A percentile compares a stretch with the other conserved stretches of the same genome.
Evolutionary conservation across 2,113 vertebrate species (phyloP).

Genomic region (Sula dactylatra): DNA sequence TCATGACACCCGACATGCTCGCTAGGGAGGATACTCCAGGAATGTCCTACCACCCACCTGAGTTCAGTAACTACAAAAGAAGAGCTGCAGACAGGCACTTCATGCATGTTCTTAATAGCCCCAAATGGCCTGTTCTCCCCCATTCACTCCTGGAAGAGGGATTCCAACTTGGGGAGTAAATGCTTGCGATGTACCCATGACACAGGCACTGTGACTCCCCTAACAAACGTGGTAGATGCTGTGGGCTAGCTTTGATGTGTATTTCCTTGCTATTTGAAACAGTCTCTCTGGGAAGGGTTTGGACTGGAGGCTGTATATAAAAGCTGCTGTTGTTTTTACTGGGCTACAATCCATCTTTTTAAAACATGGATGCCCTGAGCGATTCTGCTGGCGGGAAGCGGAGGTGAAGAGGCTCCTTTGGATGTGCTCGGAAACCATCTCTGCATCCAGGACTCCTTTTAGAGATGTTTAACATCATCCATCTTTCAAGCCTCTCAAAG

Average conservation of each 20-base stretch:
- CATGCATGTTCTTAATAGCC: background rate
- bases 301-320: background rate
- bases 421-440: background rate
- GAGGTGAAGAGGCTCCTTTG: background rate
- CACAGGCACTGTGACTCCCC: background rate
- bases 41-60: background rate
- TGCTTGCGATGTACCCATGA: rapidly evolving
- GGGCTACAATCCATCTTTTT: background rate
- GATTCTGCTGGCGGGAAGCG: rapidly evolving
- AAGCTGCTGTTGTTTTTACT: background rate
- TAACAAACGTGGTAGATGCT: background rate
- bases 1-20: background rate
- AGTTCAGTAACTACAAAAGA: background rate
- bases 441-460: background rate
- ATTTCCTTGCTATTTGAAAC: background rate
- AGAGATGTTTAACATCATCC: background rate
- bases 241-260: background rate
- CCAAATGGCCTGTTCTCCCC: background rate
- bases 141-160: background rate
- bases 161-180: background rate
- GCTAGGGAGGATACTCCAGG: constrained; percentile 6
- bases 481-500: background rate
- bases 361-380: background rate
- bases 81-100: background rate
- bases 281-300: background rate